These are phyloP conservation scores for Serrognathus titanus DNA, from an alignment of 2,888 invertebrate species.

Conservation along the genomic window DNA sequence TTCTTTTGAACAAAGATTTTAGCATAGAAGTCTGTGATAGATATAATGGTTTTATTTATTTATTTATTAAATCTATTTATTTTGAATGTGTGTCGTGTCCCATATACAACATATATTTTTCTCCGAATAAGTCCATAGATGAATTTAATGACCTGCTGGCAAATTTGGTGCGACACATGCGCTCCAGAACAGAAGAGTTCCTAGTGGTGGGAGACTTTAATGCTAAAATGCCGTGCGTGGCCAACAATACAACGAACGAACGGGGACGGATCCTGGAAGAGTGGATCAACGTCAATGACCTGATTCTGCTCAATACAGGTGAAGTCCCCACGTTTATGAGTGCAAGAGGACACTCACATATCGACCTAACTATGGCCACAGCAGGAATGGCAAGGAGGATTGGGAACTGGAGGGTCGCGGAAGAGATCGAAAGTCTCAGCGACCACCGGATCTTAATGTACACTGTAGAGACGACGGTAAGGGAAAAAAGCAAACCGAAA, in stretches of 20 bases:
- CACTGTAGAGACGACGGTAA: too few relatives aligned
- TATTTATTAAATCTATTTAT: too few relatives aligned
- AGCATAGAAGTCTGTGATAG: too few relatives aligned
- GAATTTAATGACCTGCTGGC: conserved; percentile 15
- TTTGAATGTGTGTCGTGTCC: too few relatives aligned
- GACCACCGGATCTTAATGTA: neutral
- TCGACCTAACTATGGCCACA: conserved; percentile 12
- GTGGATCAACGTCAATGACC: conserved; percentile 2
- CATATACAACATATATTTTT: conserved; percentile 12
- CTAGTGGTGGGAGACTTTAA: neutral
- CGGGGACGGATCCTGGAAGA: conserved; percentile 14
- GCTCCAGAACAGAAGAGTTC: neutral
- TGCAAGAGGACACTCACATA: conserved; percentile 9
- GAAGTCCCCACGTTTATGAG: conserved; percentile 8
- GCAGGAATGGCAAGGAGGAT: neutral
- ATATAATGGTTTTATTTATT: conserved; percentile 4
- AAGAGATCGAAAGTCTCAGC: neutral
- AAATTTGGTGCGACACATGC: conserved; percentile 10
- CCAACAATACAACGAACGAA: neutral
- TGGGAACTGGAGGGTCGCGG: conserved; percentile 4
- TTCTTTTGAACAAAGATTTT: too few relatives aligned
- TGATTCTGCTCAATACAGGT: conserved; percentile 13
- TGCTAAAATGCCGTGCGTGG: conserved; percentile 8
- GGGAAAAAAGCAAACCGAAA: too few relatives aligned
- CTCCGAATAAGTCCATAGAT: conserved; percentile 12